A percentile compares a stretch with the other conserved stretches of the same genome.
phyloP scores from a whole-genome alignment of 2,113 vertebrate species.

The Alethe diademata region DNA sequence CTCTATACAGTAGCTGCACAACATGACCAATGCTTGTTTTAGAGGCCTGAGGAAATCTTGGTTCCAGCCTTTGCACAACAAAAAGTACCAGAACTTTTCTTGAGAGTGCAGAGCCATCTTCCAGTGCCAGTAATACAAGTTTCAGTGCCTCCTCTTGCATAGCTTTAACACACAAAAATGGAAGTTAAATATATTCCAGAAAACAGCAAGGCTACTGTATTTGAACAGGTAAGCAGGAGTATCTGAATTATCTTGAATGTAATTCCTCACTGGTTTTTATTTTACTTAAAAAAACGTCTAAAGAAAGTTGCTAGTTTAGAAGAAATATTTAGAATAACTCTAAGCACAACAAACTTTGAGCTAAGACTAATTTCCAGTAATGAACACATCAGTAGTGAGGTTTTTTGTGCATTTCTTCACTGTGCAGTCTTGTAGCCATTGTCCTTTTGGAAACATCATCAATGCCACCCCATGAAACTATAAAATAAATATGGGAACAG shows the following conservation, averaged over 20 bases:
- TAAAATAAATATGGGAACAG: not conserved
- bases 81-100: constrained; percentile 97
- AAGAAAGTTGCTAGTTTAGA: not conserved
- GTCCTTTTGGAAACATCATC: not conserved
- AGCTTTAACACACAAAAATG: constrained; percentile 72
- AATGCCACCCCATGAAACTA: not conserved
- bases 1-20: constrained; percentile 96
- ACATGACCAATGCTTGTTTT: constrained; percentile 98
- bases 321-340: not conserved
- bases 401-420: not conserved
- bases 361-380: not conserved
- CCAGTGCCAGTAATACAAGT: constrained; percentile 90
- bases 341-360: not conserved
- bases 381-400: not conserved
- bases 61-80: constrained; percentile 95
- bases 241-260: not conserved
- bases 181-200: not conserved
- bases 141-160: constrained; percentile 98
- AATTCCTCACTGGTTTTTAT: not conserved
- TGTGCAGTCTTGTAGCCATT: not conserved
- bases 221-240: not conserved
- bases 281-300: not conserved
- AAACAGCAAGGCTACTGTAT: not conserved
- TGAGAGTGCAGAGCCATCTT: constrained; percentile 96
- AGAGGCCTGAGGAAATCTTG: constrained; percentile 95